A percentile compares a stretch with the other conserved stretches of the same genome.
Conservation (phyloP, 1,140 invertebrate species). For the Homarus americanus region DNA sequence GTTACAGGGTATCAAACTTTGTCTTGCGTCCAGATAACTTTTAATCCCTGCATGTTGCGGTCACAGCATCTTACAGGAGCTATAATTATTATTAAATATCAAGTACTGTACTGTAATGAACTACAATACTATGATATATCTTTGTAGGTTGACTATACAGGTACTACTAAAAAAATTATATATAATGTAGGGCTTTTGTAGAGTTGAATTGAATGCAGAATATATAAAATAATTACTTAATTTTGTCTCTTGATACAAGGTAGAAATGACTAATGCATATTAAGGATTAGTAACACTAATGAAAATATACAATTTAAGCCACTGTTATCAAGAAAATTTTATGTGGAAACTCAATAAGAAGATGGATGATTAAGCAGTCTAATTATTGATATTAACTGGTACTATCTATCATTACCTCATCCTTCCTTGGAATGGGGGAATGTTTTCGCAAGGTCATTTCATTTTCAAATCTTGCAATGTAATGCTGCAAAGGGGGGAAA, state of each 20-base stretch:
- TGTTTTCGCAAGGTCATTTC: slow-evolving; percentile 66
- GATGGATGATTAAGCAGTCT: not conserved
- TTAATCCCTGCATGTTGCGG: too few relatives aligned
- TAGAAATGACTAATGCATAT: not conserved
- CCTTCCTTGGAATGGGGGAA: slow-evolving; percentile 60
- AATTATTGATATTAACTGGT: not conserved
- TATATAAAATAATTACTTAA: not conserved
- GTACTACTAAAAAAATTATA: not conserved
- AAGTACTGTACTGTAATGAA: too few relatives aligned
- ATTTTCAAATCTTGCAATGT: slow-evolving; percentile 56
- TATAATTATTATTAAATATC: too few relatives aligned
- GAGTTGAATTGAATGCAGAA: too few relatives aligned
- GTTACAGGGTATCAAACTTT: too few relatives aligned
- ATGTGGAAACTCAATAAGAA: too few relatives aligned
- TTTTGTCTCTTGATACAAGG: not conserved
- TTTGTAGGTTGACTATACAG: not conserved
- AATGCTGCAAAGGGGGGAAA: slow-evolving; percentile 62
- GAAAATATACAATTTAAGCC: too few relatives aligned
- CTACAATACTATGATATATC: not conserved
- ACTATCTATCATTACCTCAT: slow-evolving; percentile 54
- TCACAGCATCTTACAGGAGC: too few relatives aligned
- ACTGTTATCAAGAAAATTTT: too few relatives aligned
- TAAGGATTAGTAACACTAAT: not conserved
- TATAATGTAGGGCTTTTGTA: not conserved
- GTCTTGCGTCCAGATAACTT: too few relatives aligned